Base-by-base conservation (phyloP, 2,888 invertebrate species). In the Leuctra nigra region DNA sequence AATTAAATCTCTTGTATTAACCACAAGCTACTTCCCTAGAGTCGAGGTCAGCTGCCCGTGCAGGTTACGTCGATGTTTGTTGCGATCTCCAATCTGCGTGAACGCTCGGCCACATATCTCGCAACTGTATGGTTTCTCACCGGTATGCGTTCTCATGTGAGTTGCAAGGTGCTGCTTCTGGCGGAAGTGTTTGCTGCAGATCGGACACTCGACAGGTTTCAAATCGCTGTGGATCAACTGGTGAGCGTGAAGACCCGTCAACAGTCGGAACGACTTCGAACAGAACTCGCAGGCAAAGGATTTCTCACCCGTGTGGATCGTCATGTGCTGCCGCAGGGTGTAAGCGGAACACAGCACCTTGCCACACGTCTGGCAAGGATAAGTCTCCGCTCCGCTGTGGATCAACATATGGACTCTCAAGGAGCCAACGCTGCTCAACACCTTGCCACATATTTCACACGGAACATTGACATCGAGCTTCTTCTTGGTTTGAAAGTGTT, bases 61-160 rank as follows among this genome's bases (percentile, higher is more conserved):
- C 14, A 59, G 20, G 23, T 59, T 59, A 22, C 38, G 14, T n/a
- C 44, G 38, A 35, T 59, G 59, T 11, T 56, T 59, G 25, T 54
- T 56, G 39, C 56, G 53, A 14, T 59, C 59, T 13, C 59, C 56
- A 25, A 48, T 56, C 38, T 56, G 56, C 7, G 56, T 33, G 16
- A 58, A 58, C 24, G 46, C 55, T 18, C 50, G 16, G 6, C 48
- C 54, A 24, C 58, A 58, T 16, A 58, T 54, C 7, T 58, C 58
- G 35, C 58, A 58, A 3, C 33, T 13, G 18, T 29, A 55, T 1
- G 58, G 58, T 24, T 55, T 58, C 25, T 58, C 58, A 1, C 58
- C 58, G 7, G 58, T 58, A 36, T 58, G 58, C 4, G 55, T 50
- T 3, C 58, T 47, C 6, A 54, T 39, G 35, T 58, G 58, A 16